These are phyloP conservation scores for Melanotaenia duboulayi DNA, from an alignment of 2,113 vertebrate genomes.

Conservation along the genomic window DNA sequence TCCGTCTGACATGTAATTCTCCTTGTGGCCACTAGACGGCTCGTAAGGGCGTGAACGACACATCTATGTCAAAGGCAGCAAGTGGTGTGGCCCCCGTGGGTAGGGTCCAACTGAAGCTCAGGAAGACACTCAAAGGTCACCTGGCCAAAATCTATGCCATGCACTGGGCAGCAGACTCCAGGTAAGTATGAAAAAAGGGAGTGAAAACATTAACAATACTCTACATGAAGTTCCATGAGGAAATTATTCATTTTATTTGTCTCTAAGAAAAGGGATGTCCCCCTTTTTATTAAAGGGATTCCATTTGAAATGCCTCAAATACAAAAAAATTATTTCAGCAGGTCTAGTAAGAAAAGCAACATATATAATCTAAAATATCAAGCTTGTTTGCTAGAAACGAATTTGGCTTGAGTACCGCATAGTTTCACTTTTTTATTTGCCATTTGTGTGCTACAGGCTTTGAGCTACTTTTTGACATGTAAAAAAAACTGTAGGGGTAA, in stretches of 20 bases:
- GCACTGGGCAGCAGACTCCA: constrained; percentile 84
- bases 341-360: too few species aligned
- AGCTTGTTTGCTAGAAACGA: too few species aligned
- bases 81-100: constrained; percentile 66
- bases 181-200: constrained; percentile 53
- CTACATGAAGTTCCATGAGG: background rate
- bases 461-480: background rate
- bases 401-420: too few species aligned
- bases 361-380: too few species aligned
- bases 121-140: constrained; percentile 84
- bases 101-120: constrained; percentile 82
- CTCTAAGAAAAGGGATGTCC: too few species aligned
- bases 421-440: background rate
- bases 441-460: background rate
- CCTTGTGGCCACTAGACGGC: constrained; percentile 67
- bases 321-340: too few species aligned
- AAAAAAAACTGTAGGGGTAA: background rate
- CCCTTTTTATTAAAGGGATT: too few species aligned
- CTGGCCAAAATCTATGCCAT: constrained; percentile 86
- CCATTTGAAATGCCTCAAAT: too few species aligned
- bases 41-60: constrained; percentile 79
- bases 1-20: background rate
- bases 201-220: too few species aligned
- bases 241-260: background rate
- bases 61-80: constrained; percentile 65